These are phyloP conservation scores for Calephelis virginiensis DNA, from an alignment of 1,140 invertebrate genomes.

Conservation along the genomic window DNA sequence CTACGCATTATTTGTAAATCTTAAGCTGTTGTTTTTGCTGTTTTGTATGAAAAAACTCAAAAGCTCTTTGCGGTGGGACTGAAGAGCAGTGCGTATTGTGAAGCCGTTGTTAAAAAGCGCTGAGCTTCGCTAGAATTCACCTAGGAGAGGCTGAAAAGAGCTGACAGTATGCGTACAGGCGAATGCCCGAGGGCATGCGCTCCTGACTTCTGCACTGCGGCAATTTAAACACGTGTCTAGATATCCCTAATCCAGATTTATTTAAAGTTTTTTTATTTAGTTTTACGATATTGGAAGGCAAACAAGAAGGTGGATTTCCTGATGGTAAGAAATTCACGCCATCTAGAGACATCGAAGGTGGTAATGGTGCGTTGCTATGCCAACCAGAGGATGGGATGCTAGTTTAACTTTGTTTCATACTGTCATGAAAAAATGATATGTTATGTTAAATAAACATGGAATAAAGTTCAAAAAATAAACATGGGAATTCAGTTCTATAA, in stretches of 20 bases:
- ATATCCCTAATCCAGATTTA: background rate
- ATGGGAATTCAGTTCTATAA: too few species aligned
- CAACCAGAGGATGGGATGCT: too few species aligned
- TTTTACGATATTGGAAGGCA: too few species aligned
- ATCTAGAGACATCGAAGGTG: too few species aligned
- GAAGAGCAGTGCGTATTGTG: slow-evolving; percentile 19
- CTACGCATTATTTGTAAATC: background rate
- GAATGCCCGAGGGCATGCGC: slow-evolving; percentile 35
- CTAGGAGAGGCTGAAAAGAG: slow-evolving; percentile 16
- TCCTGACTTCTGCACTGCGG: slow-evolving; percentile 67
- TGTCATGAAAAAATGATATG: too few species aligned
- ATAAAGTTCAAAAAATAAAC: too few species aligned
- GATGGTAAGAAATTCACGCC: too few species aligned
- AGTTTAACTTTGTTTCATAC: too few species aligned
- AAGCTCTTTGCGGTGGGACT: slow-evolving; percentile 22
- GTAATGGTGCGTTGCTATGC: too few species aligned
- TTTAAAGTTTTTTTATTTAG: too few species aligned
- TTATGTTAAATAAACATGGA: too few species aligned
- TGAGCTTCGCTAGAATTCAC: slow-evolving; percentile 3
- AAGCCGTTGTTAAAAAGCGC: slow-evolving; percentile 19
- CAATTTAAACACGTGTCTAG: slow-evolving; percentile 31
- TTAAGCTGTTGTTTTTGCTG: slow-evolving; percentile 5
- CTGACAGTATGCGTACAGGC: slow-evolving; percentile 7
- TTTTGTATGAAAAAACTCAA: slow-evolving; percentile 8
- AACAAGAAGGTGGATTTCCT: too few species aligned